Percentiles rank a stretch among this genome's conserved stretches.
phyloP scores from a whole-genome alignment of 1,140 invertebrate species.

The Macrocentrus cingulum region DNA sequence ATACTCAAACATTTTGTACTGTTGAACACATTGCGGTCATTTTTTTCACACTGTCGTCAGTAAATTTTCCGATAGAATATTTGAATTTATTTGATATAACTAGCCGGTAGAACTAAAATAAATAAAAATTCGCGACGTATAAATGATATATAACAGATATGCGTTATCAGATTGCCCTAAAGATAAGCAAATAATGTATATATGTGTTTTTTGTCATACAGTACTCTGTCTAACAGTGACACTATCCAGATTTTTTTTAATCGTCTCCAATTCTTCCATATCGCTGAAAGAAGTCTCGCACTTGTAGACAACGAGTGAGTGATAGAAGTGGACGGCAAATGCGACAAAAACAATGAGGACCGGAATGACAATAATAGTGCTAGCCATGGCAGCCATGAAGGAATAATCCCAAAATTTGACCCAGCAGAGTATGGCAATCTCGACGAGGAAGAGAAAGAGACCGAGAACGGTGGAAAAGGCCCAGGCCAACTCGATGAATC shows the following conservation, averaged over 20 bases:
- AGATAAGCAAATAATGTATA: no score
- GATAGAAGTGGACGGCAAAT: constrained; percentile 89
- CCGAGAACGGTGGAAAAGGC: constrained; percentile 91
- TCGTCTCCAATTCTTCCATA: constrained; percentile 71
- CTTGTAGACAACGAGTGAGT: constrained; percentile 80
- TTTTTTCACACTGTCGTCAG: no score
- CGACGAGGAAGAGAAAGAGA: constrained; percentile 75
- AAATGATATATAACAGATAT: no score
- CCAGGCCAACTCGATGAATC: constrained; percentile 93
- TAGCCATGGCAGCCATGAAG: constrained; percentile 76
- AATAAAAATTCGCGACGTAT: no score
- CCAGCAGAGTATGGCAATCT: constrained; percentile 89
- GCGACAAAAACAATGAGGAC: constrained; percentile 83
- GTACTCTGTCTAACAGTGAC: constrained; percentile 49
- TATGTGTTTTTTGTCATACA: constrained; percentile 42
- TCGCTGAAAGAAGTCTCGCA: constrained; percentile 70
- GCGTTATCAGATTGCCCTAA: no score
- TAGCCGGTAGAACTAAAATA: no score
- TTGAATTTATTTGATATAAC: no score
- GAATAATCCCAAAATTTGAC: constrained; percentile 84
- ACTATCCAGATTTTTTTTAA: constrained; percentile 70
- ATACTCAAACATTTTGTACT: no score
- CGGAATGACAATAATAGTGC: constrained; percentile 86
- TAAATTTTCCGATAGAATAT: no score
- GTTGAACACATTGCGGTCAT: no score